A percentile compares a stretch with the other conserved stretches of the same genome.
These are phyloP conservation scores for Lapara coniferarum DNA, from an alignment of 2,888 invertebrate genomes.

Conservation along the genomic window DNA sequence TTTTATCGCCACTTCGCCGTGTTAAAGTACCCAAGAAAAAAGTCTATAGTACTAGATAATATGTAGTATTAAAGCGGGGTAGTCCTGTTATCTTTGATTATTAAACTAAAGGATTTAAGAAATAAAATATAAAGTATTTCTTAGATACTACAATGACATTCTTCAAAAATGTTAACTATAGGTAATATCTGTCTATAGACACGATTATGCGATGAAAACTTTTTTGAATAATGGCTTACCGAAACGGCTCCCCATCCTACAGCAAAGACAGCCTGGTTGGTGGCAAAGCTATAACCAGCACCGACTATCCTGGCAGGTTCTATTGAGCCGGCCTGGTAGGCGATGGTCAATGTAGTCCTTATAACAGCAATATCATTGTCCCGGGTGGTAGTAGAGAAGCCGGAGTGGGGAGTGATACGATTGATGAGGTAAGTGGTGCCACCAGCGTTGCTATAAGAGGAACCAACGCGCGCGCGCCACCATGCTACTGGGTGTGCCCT, in stretches of 20 bases:
- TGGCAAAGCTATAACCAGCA: slow-evolving; percentile 45
- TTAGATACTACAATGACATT: background rate
- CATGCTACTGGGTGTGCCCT: slow-evolving; percentile 48
- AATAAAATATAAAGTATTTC: too few relatives aligned
- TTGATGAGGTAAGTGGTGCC: slow-evolving; percentile 56
- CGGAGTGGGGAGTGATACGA: slow-evolving; percentile 54
- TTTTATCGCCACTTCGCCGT: too few relatives aligned
- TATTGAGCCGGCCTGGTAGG: slow-evolving; percentile 44
- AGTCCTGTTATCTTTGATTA: too few relatives aligned
- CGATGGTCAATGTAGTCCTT: slow-evolving; percentile 50
- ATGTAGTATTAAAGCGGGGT: too few relatives aligned
- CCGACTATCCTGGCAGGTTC: slow-evolving; percentile 58
- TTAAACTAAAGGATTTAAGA: too few relatives aligned
- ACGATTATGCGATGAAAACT: background rate
- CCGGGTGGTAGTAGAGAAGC: slow-evolving; percentile 47
- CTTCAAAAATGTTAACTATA: too few relatives aligned
- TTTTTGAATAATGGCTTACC: slow-evolving; percentile 43
- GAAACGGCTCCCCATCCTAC: slow-evolving; percentile 68
- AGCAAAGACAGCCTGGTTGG: slow-evolving; percentile 52
- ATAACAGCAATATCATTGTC: slow-evolving; percentile 62
- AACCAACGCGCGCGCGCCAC: slow-evolving; percentile 68
- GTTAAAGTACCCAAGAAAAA: too few relatives aligned
- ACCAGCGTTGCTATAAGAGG: slow-evolving; percentile 50
- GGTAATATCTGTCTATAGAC: too few relatives aligned
- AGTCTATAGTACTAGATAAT: too few relatives aligned